phyloP scores from a whole-genome alignment of 2,888 invertebrate genomes.

The Urechis unicinctus region DNA sequence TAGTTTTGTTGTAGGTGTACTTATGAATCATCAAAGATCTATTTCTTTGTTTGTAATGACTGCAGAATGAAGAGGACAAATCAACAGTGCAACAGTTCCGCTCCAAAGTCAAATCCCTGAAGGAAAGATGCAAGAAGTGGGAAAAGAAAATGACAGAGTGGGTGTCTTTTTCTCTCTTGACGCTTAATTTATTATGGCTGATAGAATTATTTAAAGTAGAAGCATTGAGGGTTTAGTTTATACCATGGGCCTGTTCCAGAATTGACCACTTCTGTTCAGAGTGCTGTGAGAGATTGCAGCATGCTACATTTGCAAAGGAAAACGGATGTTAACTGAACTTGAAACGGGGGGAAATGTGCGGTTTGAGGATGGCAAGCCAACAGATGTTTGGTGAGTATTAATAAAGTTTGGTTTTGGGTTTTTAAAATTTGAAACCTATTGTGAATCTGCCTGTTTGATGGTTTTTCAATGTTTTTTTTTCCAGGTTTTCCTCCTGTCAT shows the following conservation, averaged over 20 bases:
- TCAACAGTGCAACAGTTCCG: slow-evolving; percentile 10
- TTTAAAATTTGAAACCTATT: neutral
- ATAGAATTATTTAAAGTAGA: too few species aligned
- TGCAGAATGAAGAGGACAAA: too few species aligned
- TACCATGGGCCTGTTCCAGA: too few species aligned
- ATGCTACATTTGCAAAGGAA: slow-evolving; percentile 31
- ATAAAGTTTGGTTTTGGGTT: too few species aligned
- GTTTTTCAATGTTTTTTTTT: neutral
- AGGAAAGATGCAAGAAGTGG: slow-evolving; percentile 33
- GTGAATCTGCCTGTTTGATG: neutral
- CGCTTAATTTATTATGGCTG: too few species aligned
- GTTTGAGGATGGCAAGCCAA: slow-evolving; percentile 43
- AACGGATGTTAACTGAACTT: slow-evolving; percentile 40
- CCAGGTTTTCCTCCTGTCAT: slow-evolving; percentile 47
- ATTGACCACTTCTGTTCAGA: slow-evolving; percentile 31
- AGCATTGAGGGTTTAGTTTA: too few species aligned
- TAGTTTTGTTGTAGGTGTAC: too few species aligned
- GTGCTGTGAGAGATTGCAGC: slow-evolving; percentile 23
- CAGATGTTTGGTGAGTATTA: slow-evolving; percentile 41
- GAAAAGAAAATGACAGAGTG: slow-evolving; percentile 37
- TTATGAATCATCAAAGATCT: too few species aligned
- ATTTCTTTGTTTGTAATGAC: too few species aligned
- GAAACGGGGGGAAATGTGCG: slow-evolving; percentile 50
- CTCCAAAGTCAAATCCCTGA: slow-evolving; percentile 28
- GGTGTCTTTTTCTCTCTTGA: slow-evolving; percentile 18